Evolutionary conservation across 2,888 invertebrate genomes (phyloP), one percentile per base, ranked within the genome.

Genomic region (Lepidonotus clava): DNA sequence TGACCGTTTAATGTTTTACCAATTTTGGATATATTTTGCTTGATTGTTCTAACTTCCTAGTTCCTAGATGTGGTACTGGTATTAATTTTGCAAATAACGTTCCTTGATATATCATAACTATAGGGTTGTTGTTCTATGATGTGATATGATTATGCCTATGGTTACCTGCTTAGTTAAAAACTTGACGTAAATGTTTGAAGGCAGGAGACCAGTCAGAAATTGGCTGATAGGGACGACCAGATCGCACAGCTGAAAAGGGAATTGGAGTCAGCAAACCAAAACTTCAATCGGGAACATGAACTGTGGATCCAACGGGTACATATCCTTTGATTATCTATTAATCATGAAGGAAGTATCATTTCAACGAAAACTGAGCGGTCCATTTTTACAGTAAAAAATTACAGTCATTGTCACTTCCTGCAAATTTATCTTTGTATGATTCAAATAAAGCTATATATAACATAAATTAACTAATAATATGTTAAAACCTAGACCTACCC

Each of bases 281-380:
- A 91, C 56, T 86, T 89, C 32, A 87, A 88, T 41, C 90, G 90
- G 24, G 91, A 91, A 53, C 87, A 90, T 56, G 88, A 89, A 46
- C 91, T 90, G 85, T 91, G 92, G 90, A 89, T 88, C 11, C 90
- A 91, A 41, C 90, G 90, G 90, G 91, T 92, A 87, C 76, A 86
- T 77, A 32, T 21, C 34, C 66, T 18, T 32, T 51, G 18, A 53
- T 77, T 28, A n/a, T n/a, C n/a, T n/a, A n/a, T n/a, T n/a, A n/a
- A n/a, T n/a, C n/a, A n/a, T n/a, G 28, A 61, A n/a, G 86, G 36
- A 53, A 36, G 51, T 21, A 51, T 84, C 18, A 38, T 2, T 21
- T 18, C 6, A 71, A n/a, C 71, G n/a, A 11, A 46, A 46, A 46
- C 18, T 46, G 6, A 46, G 6, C 6, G 18, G 46, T 18, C 6